These are phyloP conservation scores for Ariopsis seemanni DNA, from an alignment of 2,113 vertebrate species.

Conservation along the genomic window DNA sequence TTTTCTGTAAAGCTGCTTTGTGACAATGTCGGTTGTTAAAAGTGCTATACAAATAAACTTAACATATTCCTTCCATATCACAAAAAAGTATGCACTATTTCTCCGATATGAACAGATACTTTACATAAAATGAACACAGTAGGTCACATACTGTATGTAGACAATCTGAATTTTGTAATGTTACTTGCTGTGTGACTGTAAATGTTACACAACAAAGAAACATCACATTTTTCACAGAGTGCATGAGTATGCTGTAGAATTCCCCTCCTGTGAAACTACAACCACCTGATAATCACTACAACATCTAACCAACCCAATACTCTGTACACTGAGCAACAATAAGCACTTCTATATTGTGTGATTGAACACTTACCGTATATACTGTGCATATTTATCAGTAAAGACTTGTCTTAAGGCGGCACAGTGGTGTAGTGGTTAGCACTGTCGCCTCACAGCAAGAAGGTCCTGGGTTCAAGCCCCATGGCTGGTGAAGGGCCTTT, in stretches of 20 bases:
- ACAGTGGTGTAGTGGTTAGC: too few species aligned
- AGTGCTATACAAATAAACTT: too few species aligned
- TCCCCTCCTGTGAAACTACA: neutral
- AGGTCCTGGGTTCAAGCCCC: too few species aligned
- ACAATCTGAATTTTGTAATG: neutral
- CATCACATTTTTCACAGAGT: neutral
- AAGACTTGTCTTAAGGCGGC: conserved; percentile 50
- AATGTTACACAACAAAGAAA: neutral
- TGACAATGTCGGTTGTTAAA: too few species aligned
- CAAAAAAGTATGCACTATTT: neutral
- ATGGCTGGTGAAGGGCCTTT: too few species aligned
- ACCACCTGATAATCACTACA: neutral
- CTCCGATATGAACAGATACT: neutral
- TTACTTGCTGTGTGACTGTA: neutral
- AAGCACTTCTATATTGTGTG: neutral
- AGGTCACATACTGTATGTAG: too few species aligned
- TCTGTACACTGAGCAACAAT: neutral
- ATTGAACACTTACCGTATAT: neutral
- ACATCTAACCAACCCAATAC: too few species aligned
- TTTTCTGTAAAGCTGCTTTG: too few species aligned
- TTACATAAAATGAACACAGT: too few species aligned
- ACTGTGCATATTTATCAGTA: neutral
- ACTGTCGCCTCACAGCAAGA: too few species aligned
- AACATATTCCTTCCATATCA: neutral
- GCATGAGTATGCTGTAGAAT: neutral